phyloP scores from a whole-genome alignment of 2,113 vertebrate genomes.

The Setophaga kirtlandii region DNA sequence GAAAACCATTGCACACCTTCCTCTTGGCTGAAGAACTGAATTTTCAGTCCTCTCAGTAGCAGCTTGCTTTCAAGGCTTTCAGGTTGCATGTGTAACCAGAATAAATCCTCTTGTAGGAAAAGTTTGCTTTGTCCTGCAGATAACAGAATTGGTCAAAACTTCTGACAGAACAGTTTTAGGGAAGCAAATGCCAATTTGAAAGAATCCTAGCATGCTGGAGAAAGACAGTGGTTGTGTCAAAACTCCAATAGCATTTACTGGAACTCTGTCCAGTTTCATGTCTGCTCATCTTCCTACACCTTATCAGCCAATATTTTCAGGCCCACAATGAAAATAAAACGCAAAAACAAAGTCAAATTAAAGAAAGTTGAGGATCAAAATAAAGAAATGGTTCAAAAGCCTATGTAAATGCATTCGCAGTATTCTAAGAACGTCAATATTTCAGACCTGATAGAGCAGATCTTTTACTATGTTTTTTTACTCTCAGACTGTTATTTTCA shows the following conservation, averaged over 20 bases:
- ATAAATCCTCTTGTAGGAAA: neutral
- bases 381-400: neutral
- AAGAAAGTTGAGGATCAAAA: neutral
- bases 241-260: neutral
- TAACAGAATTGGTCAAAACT: neutral
- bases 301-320: neutral
- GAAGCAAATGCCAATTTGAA: neutral
- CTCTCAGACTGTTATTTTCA: neutral
- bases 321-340: neutral
- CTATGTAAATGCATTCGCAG: neutral
- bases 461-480: neutral
- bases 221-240: neutral
- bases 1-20: neutral
- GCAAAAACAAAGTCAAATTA: neutral
- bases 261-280: neutral
- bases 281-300: neutral
- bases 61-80: neutral
- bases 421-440: neutral
- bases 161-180: neutral
- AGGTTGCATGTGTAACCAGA: neutral
- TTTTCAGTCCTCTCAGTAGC: neutral
- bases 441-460: neutral
- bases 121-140: neutral
- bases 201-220: neutral
- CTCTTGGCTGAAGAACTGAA: neutral